Percentiles rank a stretch among this genome's conserved stretches.
These are phyloP conservation scores for Diabrotica undecimpunctata DNA, from an alignment of 1,140 invertebrate species.

Conservation along the genomic window DNA sequence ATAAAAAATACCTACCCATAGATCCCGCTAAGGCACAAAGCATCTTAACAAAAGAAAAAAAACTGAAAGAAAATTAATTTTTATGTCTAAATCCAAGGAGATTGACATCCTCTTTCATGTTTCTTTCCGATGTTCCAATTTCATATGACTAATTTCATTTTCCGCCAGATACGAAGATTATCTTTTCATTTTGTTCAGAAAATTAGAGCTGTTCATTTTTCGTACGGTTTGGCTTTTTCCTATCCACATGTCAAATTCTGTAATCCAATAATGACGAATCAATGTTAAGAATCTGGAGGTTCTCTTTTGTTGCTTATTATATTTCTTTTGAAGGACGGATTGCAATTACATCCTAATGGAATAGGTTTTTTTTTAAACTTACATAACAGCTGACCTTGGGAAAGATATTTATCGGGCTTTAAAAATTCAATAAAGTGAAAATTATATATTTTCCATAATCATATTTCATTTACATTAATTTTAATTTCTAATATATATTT, in stretches of 20 bases:
- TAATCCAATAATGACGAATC: conserved; percentile 2
- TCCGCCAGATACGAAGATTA: neutral
- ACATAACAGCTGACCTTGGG: too few species aligned
- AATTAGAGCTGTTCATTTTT: neutral
- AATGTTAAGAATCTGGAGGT: neutral
- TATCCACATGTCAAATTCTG: neutral
- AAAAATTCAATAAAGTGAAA: too few species aligned
- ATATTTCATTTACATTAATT: too few species aligned
- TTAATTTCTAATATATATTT: too few species aligned
- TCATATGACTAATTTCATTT: conserved; percentile 3
- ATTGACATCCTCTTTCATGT: neutral
- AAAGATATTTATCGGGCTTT: too few species aligned
- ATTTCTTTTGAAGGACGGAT: neutral
- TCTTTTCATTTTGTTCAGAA: conserved; percentile 1
- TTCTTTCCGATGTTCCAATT: neutral
- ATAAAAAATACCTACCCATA: too few species aligned
- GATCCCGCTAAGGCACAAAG: too few species aligned
- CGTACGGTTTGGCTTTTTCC: neutral
- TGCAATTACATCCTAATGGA: too few species aligned
- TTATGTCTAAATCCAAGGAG: neutral
- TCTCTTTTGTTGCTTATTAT: neutral
- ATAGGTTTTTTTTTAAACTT: too few species aligned
- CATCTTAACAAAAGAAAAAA: neutral
- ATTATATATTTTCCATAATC: too few species aligned
- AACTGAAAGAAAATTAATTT: neutral